Evolutionary conservation across 2,797 vertebrate genomes (phyloP), one percentile per base, ranked within the genome.

Genomic region (Lepidocolaptes lacrymiger): DNA sequence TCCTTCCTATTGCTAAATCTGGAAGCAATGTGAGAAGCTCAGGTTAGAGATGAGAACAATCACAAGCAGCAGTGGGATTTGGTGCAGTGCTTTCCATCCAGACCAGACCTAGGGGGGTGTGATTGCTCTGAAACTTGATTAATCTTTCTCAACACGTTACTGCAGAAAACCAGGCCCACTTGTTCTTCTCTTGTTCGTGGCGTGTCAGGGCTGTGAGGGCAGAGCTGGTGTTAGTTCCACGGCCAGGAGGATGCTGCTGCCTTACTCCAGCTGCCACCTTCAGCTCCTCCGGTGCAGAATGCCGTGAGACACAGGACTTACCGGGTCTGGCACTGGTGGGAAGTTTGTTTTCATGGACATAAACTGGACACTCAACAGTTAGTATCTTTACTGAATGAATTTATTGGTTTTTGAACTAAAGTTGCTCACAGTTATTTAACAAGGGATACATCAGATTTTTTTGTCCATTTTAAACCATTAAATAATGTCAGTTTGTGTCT

Each of bases 381-480:
- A 88, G 93, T 98, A 98, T 97, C 97, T 98, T 98, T 97, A 98
- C 98, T 98, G 98, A 99, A 99, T 98, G 98, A 99, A 98, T 99
- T 99, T 99, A 99, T 99, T 99, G 98, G 98, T 99, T 98, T 96
- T 97, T 98, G 98, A 98, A 99, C 98, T 98, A 98, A 98, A 98
- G 98, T 98, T 98, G 99, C 98, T 99, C 99, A 99, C 99, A 99
- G 98, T 99, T 98, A 98, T 98, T 97, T 98, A 98, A 98, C 98
- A 99, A 98, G 98, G 98, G 98, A 98, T 98, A 99, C 99, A 99
- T 98, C 94, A 97, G 97, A 95, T 98, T 98, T 98, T 98, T 97
- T 97, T 98, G 98, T 98, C 99, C 98, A 86, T 96, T 93, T 97
- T 96, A 96, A 97, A 97, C 98, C 98, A 98, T 98, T 98, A 98